phyloP scores from a whole-genome alignment of 2,888 invertebrate species.

The Plagodis dolabraria region DNA sequence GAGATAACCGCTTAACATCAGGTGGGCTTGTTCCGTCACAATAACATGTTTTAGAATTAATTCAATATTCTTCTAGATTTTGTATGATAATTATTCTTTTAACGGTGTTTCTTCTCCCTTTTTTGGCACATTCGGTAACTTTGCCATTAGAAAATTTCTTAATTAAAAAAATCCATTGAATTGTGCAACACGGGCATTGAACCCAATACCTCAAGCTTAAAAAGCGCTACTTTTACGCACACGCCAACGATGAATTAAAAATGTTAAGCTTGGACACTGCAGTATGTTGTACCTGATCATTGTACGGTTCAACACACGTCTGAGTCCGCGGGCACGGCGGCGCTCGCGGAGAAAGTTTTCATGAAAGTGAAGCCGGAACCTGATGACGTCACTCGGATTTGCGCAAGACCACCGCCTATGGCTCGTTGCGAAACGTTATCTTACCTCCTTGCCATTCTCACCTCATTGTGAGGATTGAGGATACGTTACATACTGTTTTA shows the following conservation, averaged over 20 bases:
- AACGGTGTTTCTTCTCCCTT: too few relatives aligned
- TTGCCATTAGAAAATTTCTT: too few relatives aligned
- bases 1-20: too few relatives aligned
- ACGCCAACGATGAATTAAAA: neutral
- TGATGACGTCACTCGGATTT: slow-evolving; percentile 78
- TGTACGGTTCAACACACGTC: slow-evolving; percentile 39
- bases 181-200: too few relatives aligned
- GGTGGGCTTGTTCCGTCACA: too few relatives aligned
- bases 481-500: slow-evolving; percentile 49
- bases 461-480: slow-evolving; percentile 58
- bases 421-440: slow-evolving; percentile 76
- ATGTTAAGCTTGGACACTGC: slow-evolving; percentile 11
- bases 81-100: too few relatives aligned
- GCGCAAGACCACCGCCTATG: slow-evolving; percentile 71
- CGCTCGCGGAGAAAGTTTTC: slow-evolving; percentile 75
- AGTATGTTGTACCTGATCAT: neutral
- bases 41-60: too few relatives aligned
- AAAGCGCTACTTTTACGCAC: too few relatives aligned
- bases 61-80: too few relatives aligned
- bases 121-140: too few relatives aligned
- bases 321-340: slow-evolving; percentile 53
- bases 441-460: slow-evolving; percentile 31
- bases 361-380: slow-evolving; percentile 84
- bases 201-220: too few relatives aligned
- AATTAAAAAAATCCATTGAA: too few relatives aligned